These are phyloP conservation scores for Sciurus niger DNA, from an alignment of 2,113 vertebrate species.

Conservation along the genomic window DNA sequence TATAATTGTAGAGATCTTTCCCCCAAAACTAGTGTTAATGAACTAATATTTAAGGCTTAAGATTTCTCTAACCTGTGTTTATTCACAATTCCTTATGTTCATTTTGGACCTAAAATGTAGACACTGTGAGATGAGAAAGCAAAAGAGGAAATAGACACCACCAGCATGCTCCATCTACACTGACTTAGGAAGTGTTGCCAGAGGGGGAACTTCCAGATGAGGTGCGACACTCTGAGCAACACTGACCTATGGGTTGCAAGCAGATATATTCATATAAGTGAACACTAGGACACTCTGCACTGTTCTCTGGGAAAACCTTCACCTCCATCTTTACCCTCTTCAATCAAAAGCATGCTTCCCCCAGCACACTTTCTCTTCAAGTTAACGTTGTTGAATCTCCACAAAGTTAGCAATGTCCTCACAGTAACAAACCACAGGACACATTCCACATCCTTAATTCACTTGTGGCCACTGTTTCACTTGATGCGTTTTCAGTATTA, in stretches of 20 bases:
- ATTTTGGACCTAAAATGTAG: not conserved
- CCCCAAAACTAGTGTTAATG: not conserved
- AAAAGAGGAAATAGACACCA: not conserved
- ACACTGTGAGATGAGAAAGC: rapidly evolving
- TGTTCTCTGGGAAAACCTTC: not conserved
- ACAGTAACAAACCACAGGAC: not conserved
- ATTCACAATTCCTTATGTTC: not conserved
- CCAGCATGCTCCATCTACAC: not conserved
- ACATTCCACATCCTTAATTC: not conserved
- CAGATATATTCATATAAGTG: not conserved
- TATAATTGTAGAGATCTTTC: not conserved
- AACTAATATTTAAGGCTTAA: not conserved
- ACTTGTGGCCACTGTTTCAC: not conserved
- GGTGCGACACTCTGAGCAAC: too few relatives aligned
- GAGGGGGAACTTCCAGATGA: not conserved
- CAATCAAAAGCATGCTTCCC: not conserved
- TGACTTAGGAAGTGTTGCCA: not conserved
- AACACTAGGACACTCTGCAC: not conserved
- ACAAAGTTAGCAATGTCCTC: not conserved
- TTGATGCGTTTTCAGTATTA: not conserved
- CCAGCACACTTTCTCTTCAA: not conserved
- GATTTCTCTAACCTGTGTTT: not conserved
- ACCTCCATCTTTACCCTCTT: not conserved
- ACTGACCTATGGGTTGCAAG: too few relatives aligned
- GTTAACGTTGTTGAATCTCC: not conserved